Evolutionary conservation across 2,888 invertebrate species (phyloP).

Genomic region (Erynnis tages): DNA sequence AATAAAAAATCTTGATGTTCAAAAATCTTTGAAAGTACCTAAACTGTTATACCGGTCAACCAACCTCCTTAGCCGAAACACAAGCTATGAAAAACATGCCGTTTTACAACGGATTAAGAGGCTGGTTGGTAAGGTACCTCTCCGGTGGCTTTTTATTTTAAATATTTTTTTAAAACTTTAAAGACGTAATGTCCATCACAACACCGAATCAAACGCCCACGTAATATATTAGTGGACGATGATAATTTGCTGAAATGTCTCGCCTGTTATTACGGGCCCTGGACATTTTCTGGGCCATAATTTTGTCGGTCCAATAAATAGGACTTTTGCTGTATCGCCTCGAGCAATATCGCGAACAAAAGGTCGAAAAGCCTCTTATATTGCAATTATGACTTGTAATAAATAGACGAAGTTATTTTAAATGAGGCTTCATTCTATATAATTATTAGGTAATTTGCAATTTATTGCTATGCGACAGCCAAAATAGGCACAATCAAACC

Average conservation of each 20-base stretch:
- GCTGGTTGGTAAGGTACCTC: too few species aligned
- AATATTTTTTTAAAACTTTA: too few species aligned
- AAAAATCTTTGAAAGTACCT: too few species aligned
- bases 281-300: slow-evolving; percentile 51
- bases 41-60: too few species aligned
- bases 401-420: background rate
- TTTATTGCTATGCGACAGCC: too few species aligned
- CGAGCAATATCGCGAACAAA: slow-evolving; percentile 40
- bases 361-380: slow-evolving; percentile 31
- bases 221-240: slow-evolving; percentile 30
- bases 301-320: slow-evolving; percentile 46
- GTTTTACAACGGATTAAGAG: too few species aligned
- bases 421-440: background rate
- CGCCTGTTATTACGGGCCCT: slow-evolving; percentile 51
- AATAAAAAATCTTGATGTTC: too few species aligned
- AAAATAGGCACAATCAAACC: too few species aligned
- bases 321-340: slow-evolving; percentile 49
- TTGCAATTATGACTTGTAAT: slow-evolving; percentile 23
- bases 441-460: too few species aligned
- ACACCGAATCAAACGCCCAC: slow-evolving; percentile 1
- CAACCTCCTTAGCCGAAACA: too few species aligned
- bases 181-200: background rate
- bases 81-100: too few species aligned
- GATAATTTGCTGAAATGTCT: slow-evolving; percentile 40
- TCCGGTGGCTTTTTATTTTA: too few species aligned